Conservation (phyloP, 2,888 invertebrate species). For the Scelioninae gen. 1 region DNA sequence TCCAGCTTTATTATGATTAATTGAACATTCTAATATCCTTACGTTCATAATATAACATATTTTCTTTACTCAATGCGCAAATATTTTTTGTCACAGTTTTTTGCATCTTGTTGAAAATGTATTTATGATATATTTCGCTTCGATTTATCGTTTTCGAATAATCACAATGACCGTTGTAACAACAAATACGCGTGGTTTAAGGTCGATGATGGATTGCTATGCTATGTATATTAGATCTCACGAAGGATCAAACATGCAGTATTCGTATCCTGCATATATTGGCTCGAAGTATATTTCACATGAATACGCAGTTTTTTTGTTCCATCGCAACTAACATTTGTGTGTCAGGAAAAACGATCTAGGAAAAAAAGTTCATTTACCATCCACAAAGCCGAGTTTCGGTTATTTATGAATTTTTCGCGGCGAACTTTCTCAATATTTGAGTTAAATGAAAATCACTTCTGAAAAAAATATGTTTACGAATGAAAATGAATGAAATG, state of each 20-base stretch:
- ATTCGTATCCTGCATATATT: background rate
- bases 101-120: conserved; percentile 12
- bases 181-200: conserved; percentile 28
- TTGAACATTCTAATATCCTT: too few species aligned
- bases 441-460: conserved; percentile 2
- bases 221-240: conserved; percentile 8
- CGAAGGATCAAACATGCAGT: conserved; percentile 1
- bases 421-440: background rate
- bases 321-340: conserved; percentile 1
- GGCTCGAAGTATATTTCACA: background rate
- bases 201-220: conserved; percentile 23
- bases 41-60: too few species aligned
- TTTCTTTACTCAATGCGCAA: too few species aligned
- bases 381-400: background rate
- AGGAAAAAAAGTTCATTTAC: background rate
- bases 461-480: background rate
- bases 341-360: background rate
- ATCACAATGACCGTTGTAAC: conserved; percentile 20
- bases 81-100: background rate
- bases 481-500: background rate
- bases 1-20: too few species aligned
- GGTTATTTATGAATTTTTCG: conserved; percentile 9
- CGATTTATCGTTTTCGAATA: conserved; percentile 33
- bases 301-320: background rate
- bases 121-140: conserved; percentile 17